These are phyloP conservation scores for Bungarus multicinctus DNA, from an alignment of 2,113 vertebrate species.

Conservation along the genomic window DNA sequence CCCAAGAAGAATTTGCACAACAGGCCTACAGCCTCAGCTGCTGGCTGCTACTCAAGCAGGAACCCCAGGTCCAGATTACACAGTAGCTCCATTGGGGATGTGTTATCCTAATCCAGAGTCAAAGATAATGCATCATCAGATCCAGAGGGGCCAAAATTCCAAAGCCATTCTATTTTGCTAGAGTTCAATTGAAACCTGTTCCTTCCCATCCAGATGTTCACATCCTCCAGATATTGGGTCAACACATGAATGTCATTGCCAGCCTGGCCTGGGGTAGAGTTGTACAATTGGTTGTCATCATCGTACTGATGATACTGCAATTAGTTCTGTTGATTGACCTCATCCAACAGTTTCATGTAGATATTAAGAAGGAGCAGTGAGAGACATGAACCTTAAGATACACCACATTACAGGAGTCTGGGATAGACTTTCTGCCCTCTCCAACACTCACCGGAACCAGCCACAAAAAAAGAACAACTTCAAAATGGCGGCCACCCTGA, in stretches of 20 bases:
- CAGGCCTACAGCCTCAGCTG: too few relatives aligned
- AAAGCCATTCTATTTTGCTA: neutral
- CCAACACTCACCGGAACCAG: neutral
- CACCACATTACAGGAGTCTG: neutral
- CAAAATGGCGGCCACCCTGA: neutral
- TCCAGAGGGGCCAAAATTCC: neutral
- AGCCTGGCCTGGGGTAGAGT: neutral
- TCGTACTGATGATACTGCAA: neutral
- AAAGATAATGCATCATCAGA: neutral
- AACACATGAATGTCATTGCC: neutral
- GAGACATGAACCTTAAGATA: neutral
- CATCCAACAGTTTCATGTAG: neutral
- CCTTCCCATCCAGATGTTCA: neutral
- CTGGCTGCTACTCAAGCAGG: too few relatives aligned
- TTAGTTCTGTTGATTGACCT: neutral
- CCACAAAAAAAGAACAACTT: neutral
- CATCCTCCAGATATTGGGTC: neutral
- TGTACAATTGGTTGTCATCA: neutral
- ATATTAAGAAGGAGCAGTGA: neutral
- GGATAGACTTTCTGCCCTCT: neutral
- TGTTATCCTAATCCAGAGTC: neutral
- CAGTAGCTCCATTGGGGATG: neutral
- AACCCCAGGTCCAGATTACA: too few relatives aligned
- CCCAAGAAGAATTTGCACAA: too few relatives aligned
- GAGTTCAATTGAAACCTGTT: neutral